phyloP scores from a whole-genome alignment of 2,797 vertebrate species.

The Sebastes kiyomatsui region DNA sequence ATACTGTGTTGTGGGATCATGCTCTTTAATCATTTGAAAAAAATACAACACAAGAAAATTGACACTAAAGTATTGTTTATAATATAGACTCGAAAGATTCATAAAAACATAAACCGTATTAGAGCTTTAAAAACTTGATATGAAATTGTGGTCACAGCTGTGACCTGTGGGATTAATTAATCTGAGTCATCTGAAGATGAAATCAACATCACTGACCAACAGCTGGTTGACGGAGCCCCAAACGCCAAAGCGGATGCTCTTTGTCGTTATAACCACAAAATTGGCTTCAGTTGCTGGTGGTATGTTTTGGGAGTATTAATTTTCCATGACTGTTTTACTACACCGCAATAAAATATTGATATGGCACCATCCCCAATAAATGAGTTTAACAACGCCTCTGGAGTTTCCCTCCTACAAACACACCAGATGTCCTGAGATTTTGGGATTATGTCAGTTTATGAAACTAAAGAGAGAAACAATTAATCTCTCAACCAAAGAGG shows the following conservation, averaged over 20 bases:
- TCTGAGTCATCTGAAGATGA: neutral
- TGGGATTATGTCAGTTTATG: constrained; percentile 31
- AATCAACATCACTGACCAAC: neutral
- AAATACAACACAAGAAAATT: neutral
- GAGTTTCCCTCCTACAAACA: constrained; percentile 24
- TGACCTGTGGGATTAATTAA: constrained; percentile 6
- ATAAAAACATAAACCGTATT: neutral
- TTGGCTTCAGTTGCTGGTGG: neutral
- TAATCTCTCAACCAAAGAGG: constrained; percentile 26
- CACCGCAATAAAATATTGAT: constrained; percentile 38
- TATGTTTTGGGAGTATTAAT: constrained; percentile 22
- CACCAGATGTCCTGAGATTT: constrained; percentile 61
- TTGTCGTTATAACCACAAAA: neutral
- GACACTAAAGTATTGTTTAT: neutral
- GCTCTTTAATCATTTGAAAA: neutral
- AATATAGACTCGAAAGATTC: neutral
- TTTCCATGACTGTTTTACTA: constrained; percentile 34
- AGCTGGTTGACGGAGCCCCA: neutral
- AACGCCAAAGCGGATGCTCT: neutral
- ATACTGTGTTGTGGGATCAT: neutral
- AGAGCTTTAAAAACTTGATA: neutral
- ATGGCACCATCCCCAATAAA: constrained; percentile 38
- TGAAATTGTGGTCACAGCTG: neutral
- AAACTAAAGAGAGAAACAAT: constrained; percentile 42
- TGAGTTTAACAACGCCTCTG: constrained; percentile 22